Percentiles rank a stretch among this genome's conserved stretches.
Conservation (phyloP, 2,888 invertebrate genomes). For the Myathropa florea region DNA sequence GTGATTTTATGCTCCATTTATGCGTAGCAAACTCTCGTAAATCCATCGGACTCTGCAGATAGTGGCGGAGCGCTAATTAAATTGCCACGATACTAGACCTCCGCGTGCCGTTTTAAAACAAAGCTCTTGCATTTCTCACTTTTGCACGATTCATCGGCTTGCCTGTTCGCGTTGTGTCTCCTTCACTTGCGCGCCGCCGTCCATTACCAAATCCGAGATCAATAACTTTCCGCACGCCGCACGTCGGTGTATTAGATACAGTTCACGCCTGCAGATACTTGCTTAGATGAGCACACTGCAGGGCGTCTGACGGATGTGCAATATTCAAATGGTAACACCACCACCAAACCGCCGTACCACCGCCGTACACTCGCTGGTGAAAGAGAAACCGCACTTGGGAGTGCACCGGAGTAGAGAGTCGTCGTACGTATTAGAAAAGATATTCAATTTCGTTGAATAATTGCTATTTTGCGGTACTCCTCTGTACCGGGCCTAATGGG, state of each 20-base stretch:
- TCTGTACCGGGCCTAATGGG: constrained; percentile 44
- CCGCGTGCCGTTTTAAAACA: constrained; percentile 21
- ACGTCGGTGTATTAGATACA: constrained; percentile 49
- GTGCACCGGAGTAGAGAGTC: constrained; percentile 12
- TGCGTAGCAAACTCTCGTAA: constrained; percentile 41
- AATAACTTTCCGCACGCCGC: constrained; percentile 54
- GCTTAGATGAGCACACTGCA: constrained; percentile 6
- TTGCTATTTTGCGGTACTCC: constrained; percentile 57
- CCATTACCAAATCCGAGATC: constrained; percentile 69
- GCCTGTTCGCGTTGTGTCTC: constrained; percentile 20
- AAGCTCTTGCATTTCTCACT: constrained; percentile 43
- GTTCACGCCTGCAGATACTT: constrained; percentile 1
- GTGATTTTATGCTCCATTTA: constrained; percentile 54
- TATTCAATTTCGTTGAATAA: constrained; percentile 69
- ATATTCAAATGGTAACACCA: constrained; percentile 58
- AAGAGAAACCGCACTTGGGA: constrained; percentile 59
- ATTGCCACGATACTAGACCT: constrained; percentile 48
- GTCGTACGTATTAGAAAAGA: constrained; percentile 53
- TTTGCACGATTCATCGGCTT: constrained; percentile 57
- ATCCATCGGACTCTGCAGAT: constrained; percentile 35
- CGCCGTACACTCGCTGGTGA: constrained; percentile 34
- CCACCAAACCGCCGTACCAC: background rate
- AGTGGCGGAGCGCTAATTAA: constrained; percentile 49
- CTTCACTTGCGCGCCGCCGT: constrained; percentile 22
- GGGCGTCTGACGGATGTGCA: constrained; percentile 36